These are phyloP conservation scores for Acromyrmex echinatior DNA, from an alignment of 1,140 invertebrate species.

Conservation along the genomic window DNA sequence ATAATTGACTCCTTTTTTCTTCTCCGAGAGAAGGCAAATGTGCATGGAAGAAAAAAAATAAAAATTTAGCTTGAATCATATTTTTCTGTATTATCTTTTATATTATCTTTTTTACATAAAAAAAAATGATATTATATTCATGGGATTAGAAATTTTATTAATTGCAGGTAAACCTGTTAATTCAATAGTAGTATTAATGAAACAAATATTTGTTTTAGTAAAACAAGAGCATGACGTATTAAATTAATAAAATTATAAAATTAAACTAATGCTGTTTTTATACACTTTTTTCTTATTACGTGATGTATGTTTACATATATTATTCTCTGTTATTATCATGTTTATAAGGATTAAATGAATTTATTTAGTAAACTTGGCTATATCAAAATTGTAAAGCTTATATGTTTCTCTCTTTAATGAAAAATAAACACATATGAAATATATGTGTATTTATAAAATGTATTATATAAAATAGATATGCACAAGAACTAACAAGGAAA, in stretches of 20 bases:
- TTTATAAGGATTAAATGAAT: slow-evolving; percentile 16
- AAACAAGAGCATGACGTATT: neutral
- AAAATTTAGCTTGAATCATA: neutral
- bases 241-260: neutral
- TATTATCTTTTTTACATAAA: neutral
- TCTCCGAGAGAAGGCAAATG: neutral
- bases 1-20: slow-evolving; percentile 8
- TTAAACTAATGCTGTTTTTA: neutral
- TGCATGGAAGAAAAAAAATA: neutral
- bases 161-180: neutral
- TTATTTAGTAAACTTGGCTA: neutral
- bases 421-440: neutral
- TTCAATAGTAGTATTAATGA: neutral
- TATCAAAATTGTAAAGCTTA: neutral
- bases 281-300: neutral
- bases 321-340: neutral
- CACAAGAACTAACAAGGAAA: too few relatives aligned
- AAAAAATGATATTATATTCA: too few relatives aligned
- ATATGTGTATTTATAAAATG: neutral
- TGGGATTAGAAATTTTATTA: too few relatives aligned
- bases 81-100: neutral
- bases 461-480: neutral
- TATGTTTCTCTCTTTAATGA: neutral
- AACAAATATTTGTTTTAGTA: neutral
- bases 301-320: neutral